phyloP scores from a whole-genome alignment of 1,140 invertebrate species.

The Drosophila suzukii region DNA sequence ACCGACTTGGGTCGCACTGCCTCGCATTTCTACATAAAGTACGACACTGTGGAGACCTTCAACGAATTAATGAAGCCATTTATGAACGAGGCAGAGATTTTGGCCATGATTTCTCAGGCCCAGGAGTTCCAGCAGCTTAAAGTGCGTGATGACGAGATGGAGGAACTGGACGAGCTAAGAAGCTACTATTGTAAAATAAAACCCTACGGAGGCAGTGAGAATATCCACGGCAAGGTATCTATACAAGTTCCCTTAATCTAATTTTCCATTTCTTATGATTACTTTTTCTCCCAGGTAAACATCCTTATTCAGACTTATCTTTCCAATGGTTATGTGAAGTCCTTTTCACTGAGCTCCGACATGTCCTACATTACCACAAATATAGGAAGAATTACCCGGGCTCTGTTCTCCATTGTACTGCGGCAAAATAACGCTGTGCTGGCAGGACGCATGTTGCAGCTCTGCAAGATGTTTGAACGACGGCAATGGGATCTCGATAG shows the following conservation, averaged over 20 bases:
- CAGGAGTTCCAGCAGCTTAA: constrained; percentile 99
- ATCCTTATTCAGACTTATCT: constrained; percentile 97
- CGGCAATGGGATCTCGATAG: constrained; percentile 95
- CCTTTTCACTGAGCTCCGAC: constrained; percentile 97
- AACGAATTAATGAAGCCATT: constrained; percentile 91
- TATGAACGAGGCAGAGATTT: constrained; percentile 95
- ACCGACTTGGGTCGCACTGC: constrained; percentile 97
- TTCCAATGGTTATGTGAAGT: constrained; percentile 91
- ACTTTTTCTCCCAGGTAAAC: constrained; percentile 86
- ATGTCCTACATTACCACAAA: constrained; percentile 97
- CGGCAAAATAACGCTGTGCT: constrained; percentile 95
- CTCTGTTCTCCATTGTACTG: constrained; percentile 97
- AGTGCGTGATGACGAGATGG: constrained; percentile 96
- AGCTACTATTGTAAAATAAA: constrained; percentile 90
- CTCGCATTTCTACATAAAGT: constrained; percentile 99
- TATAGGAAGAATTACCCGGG: constrained; percentile 94
- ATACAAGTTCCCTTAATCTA: too few species aligned
- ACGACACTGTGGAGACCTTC: constrained; percentile 97
- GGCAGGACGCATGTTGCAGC: constrained; percentile 91
- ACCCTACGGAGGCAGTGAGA: constrained; percentile 93
- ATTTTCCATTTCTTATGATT: too few species aligned
- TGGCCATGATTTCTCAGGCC: constrained; percentile 94
- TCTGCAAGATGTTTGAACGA: constrained; percentile 96
- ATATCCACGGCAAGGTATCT: constrained; percentile 95
- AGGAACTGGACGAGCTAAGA: constrained; percentile 93